Evolutionary conservation across 2,797 vertebrate species (phyloP).

Genomic region (Chaenodraco wilsoni): DNA sequence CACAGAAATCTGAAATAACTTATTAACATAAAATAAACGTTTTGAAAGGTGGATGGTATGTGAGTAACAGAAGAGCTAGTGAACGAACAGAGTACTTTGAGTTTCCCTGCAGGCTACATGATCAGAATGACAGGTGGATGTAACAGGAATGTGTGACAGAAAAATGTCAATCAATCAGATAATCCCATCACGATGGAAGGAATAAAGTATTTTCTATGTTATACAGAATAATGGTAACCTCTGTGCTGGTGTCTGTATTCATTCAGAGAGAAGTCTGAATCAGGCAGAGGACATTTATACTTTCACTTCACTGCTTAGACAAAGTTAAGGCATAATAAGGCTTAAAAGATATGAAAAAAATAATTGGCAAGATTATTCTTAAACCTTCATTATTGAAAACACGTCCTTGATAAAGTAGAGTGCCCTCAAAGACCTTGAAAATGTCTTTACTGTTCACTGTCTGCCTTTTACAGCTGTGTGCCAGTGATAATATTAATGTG

Average conservation of each 20-base stretch:
- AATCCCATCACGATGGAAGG: constrained; percentile 13
- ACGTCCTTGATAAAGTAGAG: constrained; percentile 44
- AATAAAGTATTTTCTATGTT: constrained; percentile 3
- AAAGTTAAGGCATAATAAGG: constrained; percentile 40
- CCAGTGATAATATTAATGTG: constrained; percentile 72
- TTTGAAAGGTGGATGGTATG: background rate
- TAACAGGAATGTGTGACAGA: constrained; percentile 8
- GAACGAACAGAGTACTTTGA: background rate
- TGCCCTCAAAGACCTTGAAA: constrained; percentile 62
- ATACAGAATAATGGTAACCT: constrained; percentile 27
- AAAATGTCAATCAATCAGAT: constrained; percentile 19
- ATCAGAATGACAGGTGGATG: constrained; percentile 11
- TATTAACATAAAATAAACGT: constrained; percentile 8
- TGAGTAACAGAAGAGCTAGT: background rate
- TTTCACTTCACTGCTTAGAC: constrained; percentile 20
- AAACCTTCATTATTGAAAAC: constrained; percentile 38
- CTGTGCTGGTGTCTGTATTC: constrained; percentile 22
- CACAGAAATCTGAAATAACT: background rate
- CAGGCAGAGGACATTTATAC: constrained; percentile 33
- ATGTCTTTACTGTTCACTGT: constrained; percentile 34
- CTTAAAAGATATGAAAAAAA: constrained; percentile 43
- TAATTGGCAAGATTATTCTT: constrained; percentile 36
- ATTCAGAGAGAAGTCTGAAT: constrained; percentile 39
- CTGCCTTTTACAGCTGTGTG: constrained; percentile 35
- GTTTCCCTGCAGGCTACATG: constrained; percentile 4